Base-by-base conservation (phyloP, 2,797 vertebrate genomes). In the Cetoscarus ocellatus region DNA sequence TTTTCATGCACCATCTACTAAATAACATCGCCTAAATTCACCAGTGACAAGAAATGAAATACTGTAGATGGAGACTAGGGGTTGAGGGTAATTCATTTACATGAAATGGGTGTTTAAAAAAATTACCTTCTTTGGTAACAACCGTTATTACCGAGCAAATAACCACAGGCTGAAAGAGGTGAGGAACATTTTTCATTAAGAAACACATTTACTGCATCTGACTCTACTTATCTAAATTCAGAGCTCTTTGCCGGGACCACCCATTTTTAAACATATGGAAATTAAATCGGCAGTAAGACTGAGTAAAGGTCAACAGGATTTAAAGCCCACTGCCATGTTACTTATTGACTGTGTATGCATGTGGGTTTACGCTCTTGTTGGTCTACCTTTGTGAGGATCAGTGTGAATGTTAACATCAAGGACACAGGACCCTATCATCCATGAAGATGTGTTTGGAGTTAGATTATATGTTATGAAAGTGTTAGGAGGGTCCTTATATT, bases 261-360 rank as follows among this genome's bases (percentile, higher is more conserved):
- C 40, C 42, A 15, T 62, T 74, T 59, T 61, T 63, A 52, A 77
- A 59, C 45, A 65, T 49, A 44, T 67, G 51, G 40, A 58, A 84
- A 84, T 82, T 27, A 75, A 56, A 69, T 69, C 27, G 61, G 42
- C n/a, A 14, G 50, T 14, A 43, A 64, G 68, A 58, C 35, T 54
- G 27, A 39, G 69, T 62, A 52, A 51, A 65, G 58, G 82, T 74
- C 66, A 68, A 59, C n/a, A 40, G 42, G 61, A 79, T 61, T 72
- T 59, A 62, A 61, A 64, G 45, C 53, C n/a, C n/a, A 35, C 56
- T 40, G 17, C 34, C 6, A 18, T 58, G 49, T 61, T 42, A 14
- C 10, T 49, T 62, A 75, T 43, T 19, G 18, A 54, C 8, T 19
- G 15, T 8, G n/a, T 77, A 12, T 27, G 34, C 48, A n/a, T 14